phyloP scores from a whole-genome alignment of 2,797 vertebrate genomes.

The Myioborus miniatus region DNA sequence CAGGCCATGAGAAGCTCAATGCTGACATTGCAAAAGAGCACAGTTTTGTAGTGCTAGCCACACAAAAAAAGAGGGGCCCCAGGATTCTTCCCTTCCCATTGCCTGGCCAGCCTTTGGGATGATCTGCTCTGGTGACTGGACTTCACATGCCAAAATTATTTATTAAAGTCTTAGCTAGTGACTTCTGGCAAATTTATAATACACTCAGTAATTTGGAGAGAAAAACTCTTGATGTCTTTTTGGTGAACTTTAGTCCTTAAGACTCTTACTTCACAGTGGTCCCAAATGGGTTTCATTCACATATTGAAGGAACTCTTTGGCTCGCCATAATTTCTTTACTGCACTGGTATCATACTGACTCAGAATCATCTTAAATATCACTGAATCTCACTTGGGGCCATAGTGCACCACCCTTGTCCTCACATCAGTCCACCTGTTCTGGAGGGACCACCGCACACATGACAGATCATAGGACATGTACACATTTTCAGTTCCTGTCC shows the following conservation, averaged over 20 bases:
- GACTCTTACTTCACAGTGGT: neutral
- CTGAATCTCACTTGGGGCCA: neutral
- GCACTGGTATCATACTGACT: neutral
- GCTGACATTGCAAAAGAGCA: neutral
- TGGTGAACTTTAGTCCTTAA: neutral
- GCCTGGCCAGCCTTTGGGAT: neutral
- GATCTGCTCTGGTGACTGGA: neutral
- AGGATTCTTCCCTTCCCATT: neutral
- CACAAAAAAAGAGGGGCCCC: neutral
- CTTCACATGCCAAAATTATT: neutral
- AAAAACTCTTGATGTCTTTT: neutral
- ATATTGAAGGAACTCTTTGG: neutral
- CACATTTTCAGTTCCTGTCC: neutral
- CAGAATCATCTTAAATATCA: neutral
- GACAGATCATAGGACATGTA: rapidly evolving
- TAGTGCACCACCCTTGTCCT: neutral
- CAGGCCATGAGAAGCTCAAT: neutral
- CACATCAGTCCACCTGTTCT: neutral
- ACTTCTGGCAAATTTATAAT: neutral
- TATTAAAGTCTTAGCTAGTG: neutral
- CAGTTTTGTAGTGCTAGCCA: neutral
- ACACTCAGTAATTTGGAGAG: neutral
- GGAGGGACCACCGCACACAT: neutral
- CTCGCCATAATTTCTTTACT: neutral
- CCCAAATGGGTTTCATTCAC: neutral